These are phyloP conservation scores for Eolophus roseicapilla DNA, from an alignment of 2,113 vertebrate species.

Conservation along the genomic window DNA sequence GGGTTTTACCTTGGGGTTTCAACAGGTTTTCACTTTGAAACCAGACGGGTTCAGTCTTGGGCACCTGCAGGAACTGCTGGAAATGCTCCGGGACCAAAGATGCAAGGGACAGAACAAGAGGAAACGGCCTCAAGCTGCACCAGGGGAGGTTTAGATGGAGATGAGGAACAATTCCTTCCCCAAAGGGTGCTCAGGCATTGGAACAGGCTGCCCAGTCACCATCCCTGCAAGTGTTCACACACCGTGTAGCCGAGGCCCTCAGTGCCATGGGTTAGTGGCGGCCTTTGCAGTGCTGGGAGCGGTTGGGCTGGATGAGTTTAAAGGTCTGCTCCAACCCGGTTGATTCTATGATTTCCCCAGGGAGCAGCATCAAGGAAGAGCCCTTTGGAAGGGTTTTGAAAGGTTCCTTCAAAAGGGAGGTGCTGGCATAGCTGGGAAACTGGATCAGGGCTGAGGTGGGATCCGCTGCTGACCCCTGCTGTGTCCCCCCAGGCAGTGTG, in stretches of 20 bases:
- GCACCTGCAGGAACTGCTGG: background rate
- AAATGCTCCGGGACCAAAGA: background rate
- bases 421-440: background rate
- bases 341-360: background rate
- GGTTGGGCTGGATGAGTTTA: background rate
- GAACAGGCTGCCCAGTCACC: too few relatives aligned
- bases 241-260: too few relatives aligned
- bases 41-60: background rate
- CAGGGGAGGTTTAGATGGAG: background rate
- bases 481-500: constrained; percentile 83
- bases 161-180: background rate
- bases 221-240: too few relatives aligned
- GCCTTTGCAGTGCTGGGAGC: background rate
- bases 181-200: too few relatives aligned
- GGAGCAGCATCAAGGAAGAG: background rate
- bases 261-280: too few relatives aligned
- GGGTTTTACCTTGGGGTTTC: rapidly evolving
- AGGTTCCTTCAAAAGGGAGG: background rate
- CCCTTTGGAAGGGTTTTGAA: background rate
- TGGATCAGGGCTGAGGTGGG: background rate
- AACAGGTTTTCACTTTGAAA: background rate
- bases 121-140: background rate
- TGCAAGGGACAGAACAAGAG: background rate
- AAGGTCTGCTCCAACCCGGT: background rate
- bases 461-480: background rate